A percentile compares a stretch with the other conserved stretches of the same genome.
Conservation (phyloP, 2,113 vertebrate genomes). For the Diadophis punctatus region DNA sequence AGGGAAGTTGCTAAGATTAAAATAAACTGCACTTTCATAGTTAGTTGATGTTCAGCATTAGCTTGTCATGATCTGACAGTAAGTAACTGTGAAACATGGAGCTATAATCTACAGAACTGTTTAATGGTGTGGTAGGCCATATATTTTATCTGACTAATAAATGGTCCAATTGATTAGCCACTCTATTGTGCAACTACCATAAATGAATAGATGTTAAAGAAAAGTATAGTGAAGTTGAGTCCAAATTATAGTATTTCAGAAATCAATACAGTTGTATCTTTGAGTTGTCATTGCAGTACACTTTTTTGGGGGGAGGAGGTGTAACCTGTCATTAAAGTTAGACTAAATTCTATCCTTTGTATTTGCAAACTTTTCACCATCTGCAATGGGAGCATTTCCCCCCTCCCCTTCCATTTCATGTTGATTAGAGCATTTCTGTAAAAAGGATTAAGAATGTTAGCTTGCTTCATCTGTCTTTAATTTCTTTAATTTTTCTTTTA, state of each 20-base stretch:
- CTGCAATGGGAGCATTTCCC: background rate
- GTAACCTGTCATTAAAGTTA: background rate
- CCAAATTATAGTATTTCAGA: background rate
- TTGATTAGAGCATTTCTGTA: background rate
- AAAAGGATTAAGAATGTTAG: background rate
- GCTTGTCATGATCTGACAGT: background rate
- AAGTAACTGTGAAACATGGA: background rate
- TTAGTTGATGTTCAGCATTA: background rate
- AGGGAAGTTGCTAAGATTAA: background rate
- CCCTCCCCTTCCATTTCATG: background rate
- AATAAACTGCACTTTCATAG: conserved; percentile 31
- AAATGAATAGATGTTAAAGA: background rate
- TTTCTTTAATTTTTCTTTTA: background rate
- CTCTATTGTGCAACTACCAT: background rate
- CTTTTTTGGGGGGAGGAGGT: background rate
- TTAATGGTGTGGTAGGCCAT: conserved; percentile 1
- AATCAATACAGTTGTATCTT: background rate
- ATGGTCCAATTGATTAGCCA: background rate
- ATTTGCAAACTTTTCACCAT: background rate
- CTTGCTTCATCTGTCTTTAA: background rate
- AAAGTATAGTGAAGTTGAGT: background rate
- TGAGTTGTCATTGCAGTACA: background rate
- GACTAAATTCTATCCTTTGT: background rate
- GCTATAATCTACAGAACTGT: conserved; percentile 16
- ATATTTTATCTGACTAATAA: conserved; percentile 12